Percentiles rank a stretch among this genome's conserved stretches.
Conservation (phyloP, 2,888 invertebrate genomes). For the Antitype chi region DNA sequence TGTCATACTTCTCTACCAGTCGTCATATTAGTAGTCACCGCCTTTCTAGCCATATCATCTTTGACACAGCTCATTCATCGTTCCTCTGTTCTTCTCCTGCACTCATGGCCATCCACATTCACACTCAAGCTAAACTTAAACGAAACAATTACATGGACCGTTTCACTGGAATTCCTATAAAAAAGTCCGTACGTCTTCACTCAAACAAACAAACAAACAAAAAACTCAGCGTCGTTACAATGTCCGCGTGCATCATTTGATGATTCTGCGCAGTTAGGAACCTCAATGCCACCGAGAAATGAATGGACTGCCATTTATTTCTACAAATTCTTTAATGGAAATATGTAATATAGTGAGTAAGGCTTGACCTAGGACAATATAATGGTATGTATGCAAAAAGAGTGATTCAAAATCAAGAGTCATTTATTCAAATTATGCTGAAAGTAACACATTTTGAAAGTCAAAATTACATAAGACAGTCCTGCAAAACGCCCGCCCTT, state of each 20-base stretch:
- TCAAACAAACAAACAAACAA: conserved; percentile 1
- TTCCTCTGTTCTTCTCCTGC: no score
- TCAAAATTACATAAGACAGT: no score
- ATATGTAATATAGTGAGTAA: neutral
- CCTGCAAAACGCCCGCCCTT: no score
- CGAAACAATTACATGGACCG: neutral
- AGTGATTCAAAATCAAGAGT: no score
- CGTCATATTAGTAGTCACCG: no score
- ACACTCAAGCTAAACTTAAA: neutral
- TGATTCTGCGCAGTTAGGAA: conserved; percentile 32
- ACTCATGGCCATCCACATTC: no score
- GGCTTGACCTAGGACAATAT: neutral
- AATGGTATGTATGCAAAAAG: neutral
- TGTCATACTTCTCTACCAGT: no score
- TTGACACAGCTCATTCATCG: neutral
- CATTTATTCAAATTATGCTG: no score
- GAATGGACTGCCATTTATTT: neutral
- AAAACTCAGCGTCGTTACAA: conserved; percentile 15
- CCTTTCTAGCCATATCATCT: no score
- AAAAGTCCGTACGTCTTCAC: neutral
- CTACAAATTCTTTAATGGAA: no score
- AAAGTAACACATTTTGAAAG: no score
- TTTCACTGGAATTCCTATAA: neutral
- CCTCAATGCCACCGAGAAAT: conserved; percentile 21
- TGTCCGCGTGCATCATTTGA: conserved; percentile 13